Evolutionary conservation across 1,140 invertebrate species (phyloP).

Genomic region (Drosophila nannoptera): DNA sequence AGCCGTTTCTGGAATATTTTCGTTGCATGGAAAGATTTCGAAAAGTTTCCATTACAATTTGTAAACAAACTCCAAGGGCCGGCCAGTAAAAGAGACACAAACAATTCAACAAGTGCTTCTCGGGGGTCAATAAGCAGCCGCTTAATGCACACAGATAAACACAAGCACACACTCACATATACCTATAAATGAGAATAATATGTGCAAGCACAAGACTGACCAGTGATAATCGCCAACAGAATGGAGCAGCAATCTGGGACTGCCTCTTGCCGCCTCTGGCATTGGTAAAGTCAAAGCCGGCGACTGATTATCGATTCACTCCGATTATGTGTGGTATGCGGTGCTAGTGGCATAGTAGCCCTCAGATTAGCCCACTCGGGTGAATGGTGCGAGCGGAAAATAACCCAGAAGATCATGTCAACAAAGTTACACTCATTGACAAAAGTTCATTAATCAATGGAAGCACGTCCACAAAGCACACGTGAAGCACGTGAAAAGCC

Average conservation of each 20-base stretch:
- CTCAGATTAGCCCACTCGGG: constrained; percentile 46
- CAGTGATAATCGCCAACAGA: constrained; percentile 45
- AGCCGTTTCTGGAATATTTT: constrained; percentile 44
- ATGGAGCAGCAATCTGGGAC: neutral
- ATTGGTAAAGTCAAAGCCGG: constrained; percentile 22
- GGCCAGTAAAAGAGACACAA: constrained; percentile 14
- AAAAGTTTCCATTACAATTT: constrained; percentile 70
- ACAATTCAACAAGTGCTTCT: constrained; percentile 55
- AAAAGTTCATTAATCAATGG: too few relatives aligned
- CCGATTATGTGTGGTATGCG: constrained; percentile 21
- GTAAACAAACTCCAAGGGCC: constrained; percentile 55
- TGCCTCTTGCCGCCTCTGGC: neutral
- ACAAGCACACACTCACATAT: neutral
- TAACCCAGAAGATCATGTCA: constrained; percentile 3
- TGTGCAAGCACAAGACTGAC: constrained; percentile 55
- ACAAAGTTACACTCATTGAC: neutral
- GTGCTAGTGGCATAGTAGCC: constrained; percentile 30
- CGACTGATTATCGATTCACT: constrained; percentile 47
- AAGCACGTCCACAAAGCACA: too few relatives aligned
- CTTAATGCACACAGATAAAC: neutral
- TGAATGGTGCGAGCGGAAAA: constrained; percentile 33
- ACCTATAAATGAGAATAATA: constrained; percentile 32
- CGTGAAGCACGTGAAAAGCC: too few relatives aligned
- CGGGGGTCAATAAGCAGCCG: constrained; percentile 53
- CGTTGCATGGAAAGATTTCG: constrained; percentile 58